Evolutionary conservation across 2,113 vertebrate species (phyloP), one percentile per base, ranked within the genome.

Genomic region (Percina caprodes): DNA sequence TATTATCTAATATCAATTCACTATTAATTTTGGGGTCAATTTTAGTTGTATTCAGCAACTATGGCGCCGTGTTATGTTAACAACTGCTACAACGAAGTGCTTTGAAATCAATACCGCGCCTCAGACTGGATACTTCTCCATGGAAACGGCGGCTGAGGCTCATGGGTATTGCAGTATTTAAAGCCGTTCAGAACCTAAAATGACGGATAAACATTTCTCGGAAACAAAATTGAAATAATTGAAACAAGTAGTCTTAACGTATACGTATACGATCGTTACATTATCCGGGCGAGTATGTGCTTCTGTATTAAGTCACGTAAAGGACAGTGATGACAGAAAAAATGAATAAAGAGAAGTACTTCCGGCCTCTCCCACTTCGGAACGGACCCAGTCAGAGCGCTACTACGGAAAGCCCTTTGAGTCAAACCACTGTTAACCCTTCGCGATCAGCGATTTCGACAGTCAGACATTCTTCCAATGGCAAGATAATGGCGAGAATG

Each of bases 341-440:
- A 15, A 26, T 19, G 6, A 45, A 24, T 2, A 24, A 12, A 10
- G 14, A 30, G 51, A 65, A 24, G 30, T 2, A 26, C 51, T 70
- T 63, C 42, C 73, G 73, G 54, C 15, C 74, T 61, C 74, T n/a
- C 80, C 60, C 45, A n/a, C 68, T n/a, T 42, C 45, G 13, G 33
- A 42, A 39, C 24, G 58, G 45, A 39, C 51, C 67, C 89, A 93
- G 72, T 89, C 87, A 89, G 59, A 69, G 55, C 56, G 12, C 30
- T 24, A 14, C 85, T 93, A 94, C 93, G 94, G 94, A 79, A 88
- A 82, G 19, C 12, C 62, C 10, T 59, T 21, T 77, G 82, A 92
- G 86, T 90, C 94, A 93, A 91, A 92, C 62, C 63, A 23, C 42
- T 30, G 54, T 70, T 88, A 89, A 91, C 60, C 85, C 67, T 91